Conservation (phyloP, 2,797 vertebrate species). For the Labroides dimidiatus region DNA sequence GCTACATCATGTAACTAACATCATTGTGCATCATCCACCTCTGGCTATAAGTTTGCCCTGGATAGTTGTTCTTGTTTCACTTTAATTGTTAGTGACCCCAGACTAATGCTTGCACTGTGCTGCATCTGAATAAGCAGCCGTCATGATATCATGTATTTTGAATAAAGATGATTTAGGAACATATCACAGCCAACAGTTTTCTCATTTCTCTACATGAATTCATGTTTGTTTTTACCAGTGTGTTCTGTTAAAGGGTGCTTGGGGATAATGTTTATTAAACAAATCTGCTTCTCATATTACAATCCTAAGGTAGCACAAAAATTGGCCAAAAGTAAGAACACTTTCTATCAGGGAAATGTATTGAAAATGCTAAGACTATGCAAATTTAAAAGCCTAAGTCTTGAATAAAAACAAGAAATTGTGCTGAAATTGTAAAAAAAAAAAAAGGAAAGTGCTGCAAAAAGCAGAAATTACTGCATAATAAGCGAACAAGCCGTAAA, state of each 20-base stretch:
- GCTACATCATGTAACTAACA: background rate
- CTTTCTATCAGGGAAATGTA: no score
- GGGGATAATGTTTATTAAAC: no score
- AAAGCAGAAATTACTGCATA: no score
- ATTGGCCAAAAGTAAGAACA: no score
- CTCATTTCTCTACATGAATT: background rate
- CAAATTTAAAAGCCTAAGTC: no score
- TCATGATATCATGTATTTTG: conserved; percentile 74
- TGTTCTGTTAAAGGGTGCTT: background rate
- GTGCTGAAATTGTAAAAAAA: no score
- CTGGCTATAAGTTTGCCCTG: conserved; percentile 47
- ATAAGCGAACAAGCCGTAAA: no score
- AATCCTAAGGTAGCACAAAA: background rate
- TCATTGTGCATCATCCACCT: conserved; percentile 26
- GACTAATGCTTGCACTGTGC: conserved; percentile 72
- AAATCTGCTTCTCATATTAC: no score
- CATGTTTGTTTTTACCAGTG: background rate
- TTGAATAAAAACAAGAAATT: no score
- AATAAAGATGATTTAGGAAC: conserved; percentile 73
- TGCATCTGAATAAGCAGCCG: conserved; percentile 58
- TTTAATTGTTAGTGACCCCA: conserved; percentile 61
- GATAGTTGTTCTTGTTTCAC: conserved; percentile 55
- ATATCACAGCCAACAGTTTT: background rate
- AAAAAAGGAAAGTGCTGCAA: no score
- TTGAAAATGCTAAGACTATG: no score